Evolutionary conservation across 2,888 invertebrate species (phyloP).

Genomic region (Trichopria drosophilae): DNA sequence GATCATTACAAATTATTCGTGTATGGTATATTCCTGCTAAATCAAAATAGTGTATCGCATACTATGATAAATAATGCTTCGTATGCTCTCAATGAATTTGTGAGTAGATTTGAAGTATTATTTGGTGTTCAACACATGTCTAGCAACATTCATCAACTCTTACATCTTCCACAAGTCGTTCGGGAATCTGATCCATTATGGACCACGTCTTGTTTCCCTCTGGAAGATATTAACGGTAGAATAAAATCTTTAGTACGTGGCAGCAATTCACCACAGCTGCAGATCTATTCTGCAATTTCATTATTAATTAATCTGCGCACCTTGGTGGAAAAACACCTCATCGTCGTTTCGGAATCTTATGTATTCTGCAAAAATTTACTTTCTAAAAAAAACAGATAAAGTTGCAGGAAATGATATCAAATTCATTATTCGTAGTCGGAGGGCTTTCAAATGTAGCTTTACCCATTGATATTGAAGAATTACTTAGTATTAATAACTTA

Average conservation of each 20-base stretch:
- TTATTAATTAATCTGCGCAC: conserved; percentile 3
- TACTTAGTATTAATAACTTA: too few species aligned
- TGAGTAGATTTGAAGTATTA: neutral
- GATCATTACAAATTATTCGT: conserved; percentile 23
- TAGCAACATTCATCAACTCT: conserved; percentile 18
- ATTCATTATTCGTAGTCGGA: too few species aligned
- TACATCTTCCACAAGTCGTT: conserved; percentile 22
- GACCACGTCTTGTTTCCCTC: too few species aligned
- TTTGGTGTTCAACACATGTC: conserved; percentile 10
- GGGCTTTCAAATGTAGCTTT: too few species aligned
- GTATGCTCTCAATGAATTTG: too few species aligned
- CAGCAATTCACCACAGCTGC: conserved; percentile 28
- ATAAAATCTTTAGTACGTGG: conserved; percentile 24
- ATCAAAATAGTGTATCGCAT: conserved; percentile 7
- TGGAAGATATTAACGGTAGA: too few species aligned
- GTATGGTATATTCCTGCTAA: conserved; percentile 19
- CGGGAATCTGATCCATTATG: conserved; percentile 25
- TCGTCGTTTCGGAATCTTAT: conserved; percentile 1
- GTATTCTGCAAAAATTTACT: conserved; percentile 3
- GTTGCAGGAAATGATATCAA: too few species aligned
- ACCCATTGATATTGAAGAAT: too few species aligned
- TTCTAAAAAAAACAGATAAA: too few species aligned
- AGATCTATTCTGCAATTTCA: conserved; percentile 24
- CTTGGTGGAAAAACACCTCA: conserved; percentile 8
- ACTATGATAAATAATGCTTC: conserved; percentile 10